These are phyloP conservation scores for Sciurus vulgaris DNA, from an alignment of 2,797 vertebrate species.

Conservation along the genomic window DNA sequence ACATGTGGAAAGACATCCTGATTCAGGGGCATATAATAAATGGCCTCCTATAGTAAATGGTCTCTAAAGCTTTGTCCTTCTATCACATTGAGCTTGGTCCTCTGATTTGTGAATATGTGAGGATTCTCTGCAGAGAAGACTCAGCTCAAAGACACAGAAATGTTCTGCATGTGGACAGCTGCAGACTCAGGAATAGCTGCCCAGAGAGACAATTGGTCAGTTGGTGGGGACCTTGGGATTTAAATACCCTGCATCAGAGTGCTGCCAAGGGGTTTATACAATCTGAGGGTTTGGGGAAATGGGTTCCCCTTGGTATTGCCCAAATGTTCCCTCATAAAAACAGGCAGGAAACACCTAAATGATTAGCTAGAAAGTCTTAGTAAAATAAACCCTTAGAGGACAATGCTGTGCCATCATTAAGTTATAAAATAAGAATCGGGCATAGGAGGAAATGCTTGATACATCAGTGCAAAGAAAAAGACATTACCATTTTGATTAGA, in stretches of 20 bases:
- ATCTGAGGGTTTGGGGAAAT: not conserved
- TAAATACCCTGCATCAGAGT: not conserved
- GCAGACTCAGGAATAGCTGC: not conserved
- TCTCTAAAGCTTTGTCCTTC: not conserved
- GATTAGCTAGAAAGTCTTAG: not conserved
- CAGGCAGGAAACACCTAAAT: not conserved
- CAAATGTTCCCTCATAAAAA: constrained; percentile 19
- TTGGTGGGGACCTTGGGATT: not conserved
- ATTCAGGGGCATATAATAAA: not conserved
- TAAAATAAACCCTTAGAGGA: not conserved
- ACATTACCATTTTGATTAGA: constrained; percentile 38
- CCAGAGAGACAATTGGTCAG: not conserved
- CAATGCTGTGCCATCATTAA: not conserved
- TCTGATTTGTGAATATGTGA: not conserved
- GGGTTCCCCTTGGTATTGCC: not conserved
- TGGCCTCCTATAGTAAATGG: fast-evolving
- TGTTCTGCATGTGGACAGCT: not conserved
- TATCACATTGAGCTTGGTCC: not conserved
- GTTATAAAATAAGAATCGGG: not conserved
- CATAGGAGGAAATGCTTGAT: not conserved
- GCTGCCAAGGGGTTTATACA: not conserved
- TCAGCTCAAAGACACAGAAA: not conserved
- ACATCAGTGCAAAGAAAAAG: constrained; percentile 2
- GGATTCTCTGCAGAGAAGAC: not conserved
- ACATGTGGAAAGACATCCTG: not conserved